Evolutionary conservation across 2,888 invertebrate species (phyloP), one percentile per base, ranked within the genome.

Genomic region (Eucriotettix oculatus): DNA sequence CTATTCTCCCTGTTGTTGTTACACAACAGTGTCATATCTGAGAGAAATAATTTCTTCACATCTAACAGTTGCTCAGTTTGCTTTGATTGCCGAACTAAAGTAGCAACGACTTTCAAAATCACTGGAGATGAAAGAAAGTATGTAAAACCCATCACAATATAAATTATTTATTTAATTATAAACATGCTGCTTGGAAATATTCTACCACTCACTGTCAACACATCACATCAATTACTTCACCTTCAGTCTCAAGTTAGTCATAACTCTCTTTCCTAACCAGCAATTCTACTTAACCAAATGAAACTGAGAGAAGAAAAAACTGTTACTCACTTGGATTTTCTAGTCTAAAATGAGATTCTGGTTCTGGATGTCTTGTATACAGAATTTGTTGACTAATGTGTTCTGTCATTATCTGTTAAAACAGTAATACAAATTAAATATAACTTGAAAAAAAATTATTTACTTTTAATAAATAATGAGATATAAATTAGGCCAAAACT

Each of bases 21-120:
- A 76, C 98, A 98, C 61, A 99, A 77, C 58, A 95, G 77, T n/a
- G 97, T 97, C 89, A 99, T 94, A 74, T 99, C 99, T 1, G 95
- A 92, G 10, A 99, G 82, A 75, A 99, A 99, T 58, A 94, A 78
- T 71, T 94, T 94, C 76, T 97, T 97, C 59, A 96, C 94, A 71
- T 94, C 93, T 66, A 94, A 75, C 43, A 95, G 77, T 66, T 90
- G 90, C 64, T 93, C 92, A 1, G 87, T 90, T 71, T 93, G 92
- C 72, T 97, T 96, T 16, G 97, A 97, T 76, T 99, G 97, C 11
- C 95, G 83, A 67, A 99, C 90, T 66, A 99, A 77, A 0, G 95
- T 96, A 9, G 99, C 98, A 14, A 99, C 94, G 52, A 99, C 99
- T 78, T 99, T 99, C 53, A 99, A 80, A 68, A 99, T 92, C 88